A percentile compares a stretch with the other conserved stretches of the same genome.
Evolutionary conservation across 2,113 vertebrate species (phyloP).

Genomic region (Pionites leucogaster): DNA sequence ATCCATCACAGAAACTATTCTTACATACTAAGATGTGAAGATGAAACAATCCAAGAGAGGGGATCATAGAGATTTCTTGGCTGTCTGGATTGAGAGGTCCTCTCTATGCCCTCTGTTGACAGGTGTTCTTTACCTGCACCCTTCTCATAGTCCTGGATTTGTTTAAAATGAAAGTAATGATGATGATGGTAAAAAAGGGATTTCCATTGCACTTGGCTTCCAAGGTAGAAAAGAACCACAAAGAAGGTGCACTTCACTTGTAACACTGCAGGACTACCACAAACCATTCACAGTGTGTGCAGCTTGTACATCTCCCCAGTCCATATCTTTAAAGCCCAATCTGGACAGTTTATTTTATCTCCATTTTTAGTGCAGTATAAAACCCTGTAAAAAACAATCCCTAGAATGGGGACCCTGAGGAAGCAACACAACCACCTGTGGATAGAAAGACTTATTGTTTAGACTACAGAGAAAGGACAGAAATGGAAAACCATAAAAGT

Average conservation of each 20-base stretch:
- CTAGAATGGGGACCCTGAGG: neutral
- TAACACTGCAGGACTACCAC: neutral
- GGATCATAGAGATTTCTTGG: neutral
- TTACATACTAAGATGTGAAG: neutral
- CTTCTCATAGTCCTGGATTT: neutral
- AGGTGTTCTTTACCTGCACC: neutral
- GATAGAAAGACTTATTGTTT: neutral
- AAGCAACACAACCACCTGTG: neutral
- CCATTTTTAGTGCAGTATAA: slow-evolving; percentile 22
- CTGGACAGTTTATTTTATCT: slow-evolving; percentile 40
- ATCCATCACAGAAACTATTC: neutral
- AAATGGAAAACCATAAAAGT: neutral
- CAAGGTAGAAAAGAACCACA: neutral
- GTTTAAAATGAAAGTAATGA: neutral
- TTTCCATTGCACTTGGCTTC: neutral
- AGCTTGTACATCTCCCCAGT: neutral
- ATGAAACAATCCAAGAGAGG: neutral
- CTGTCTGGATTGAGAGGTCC: neutral
- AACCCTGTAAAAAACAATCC: neutral
- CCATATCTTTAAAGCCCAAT: neutral
- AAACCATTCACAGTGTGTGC: neutral
- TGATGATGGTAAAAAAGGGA: neutral
- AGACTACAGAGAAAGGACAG: neutral
- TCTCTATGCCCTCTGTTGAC: neutral
- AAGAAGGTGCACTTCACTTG: neutral